These are phyloP conservation scores for Rhabdomys pumilio DNA, from an alignment of 2,797 vertebrate species.

Conservation along the genomic window DNA sequence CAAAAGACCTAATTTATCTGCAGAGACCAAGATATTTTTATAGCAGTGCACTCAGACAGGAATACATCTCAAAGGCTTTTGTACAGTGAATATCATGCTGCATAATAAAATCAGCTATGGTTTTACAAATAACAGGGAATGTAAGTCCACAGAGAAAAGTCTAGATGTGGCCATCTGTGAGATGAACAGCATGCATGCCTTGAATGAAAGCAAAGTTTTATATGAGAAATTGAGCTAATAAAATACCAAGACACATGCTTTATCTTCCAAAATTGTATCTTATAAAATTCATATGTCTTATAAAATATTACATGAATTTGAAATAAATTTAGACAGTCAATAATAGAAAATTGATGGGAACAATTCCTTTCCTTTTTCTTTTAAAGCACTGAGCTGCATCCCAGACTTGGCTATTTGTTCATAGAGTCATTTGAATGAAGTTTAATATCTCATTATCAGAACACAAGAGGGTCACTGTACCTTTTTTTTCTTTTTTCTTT, in stretches of 20 bases:
- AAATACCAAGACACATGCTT: background rate
- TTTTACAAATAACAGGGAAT: slow-evolving; percentile 62
- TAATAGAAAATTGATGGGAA: slow-evolving; percentile 14
- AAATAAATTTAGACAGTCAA: slow-evolving; percentile 54
- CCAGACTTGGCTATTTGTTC: background rate
- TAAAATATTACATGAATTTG: slow-evolving; percentile 55
- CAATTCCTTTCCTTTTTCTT: background rate
- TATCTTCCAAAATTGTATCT: slow-evolving; percentile 10
- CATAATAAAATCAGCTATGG: slow-evolving; percentile 68
- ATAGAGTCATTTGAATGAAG: background rate
- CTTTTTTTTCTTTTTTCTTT: background rate
- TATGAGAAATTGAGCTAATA: slow-evolving; percentile 45
- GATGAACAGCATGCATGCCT: background rate
- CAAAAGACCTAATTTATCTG: slow-evolving; percentile 66
- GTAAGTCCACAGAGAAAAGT: slow-evolving; percentile 45
- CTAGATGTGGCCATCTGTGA: slow-evolving; percentile 16
- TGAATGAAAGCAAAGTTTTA: slow-evolving; percentile 57
- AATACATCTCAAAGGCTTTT: slow-evolving; percentile 68
- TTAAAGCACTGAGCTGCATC: background rate
- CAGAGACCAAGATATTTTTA: slow-evolving; percentile 70
- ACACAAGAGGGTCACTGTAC: background rate
- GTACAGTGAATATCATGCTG: slow-evolving; percentile 41
- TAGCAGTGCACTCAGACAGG: slow-evolving; percentile 25
- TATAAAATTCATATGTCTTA: slow-evolving; percentile 35
- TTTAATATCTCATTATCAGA: background rate